These are phyloP conservation scores for Paratrypauchen microcephalus DNA, from an alignment of 2,797 vertebrate genomes.

Conservation along the genomic window DNA sequence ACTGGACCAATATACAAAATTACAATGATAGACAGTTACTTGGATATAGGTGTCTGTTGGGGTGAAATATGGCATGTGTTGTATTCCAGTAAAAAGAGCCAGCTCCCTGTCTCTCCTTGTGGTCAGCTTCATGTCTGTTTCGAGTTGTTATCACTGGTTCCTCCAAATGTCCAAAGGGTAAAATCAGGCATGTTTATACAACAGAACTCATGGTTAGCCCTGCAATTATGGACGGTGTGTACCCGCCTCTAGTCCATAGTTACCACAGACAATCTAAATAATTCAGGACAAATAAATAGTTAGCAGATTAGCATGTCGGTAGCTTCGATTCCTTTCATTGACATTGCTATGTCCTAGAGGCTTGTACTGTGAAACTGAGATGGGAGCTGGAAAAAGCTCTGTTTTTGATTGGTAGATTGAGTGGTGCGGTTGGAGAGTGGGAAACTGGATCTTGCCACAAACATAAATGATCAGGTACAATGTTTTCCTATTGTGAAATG, in stretches of 20 bases:
- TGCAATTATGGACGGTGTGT: not conserved
- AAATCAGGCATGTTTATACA: not conserved
- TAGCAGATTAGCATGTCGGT: not conserved
- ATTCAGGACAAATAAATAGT: not conserved
- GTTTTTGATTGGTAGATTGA: not conserved
- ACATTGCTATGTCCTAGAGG: not conserved
- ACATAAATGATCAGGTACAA: conserved; percentile 1
- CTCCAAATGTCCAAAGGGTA: not conserved
- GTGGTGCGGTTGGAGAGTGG: not conserved
- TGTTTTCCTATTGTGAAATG: not conserved
- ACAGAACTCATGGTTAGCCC: not conserved
- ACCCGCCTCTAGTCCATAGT: not conserved
- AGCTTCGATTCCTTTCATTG: not conserved
- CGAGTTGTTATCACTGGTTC: not conserved
- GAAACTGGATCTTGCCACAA: not conserved
- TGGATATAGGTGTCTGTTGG: not conserved
- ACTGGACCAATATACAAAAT: too few species aligned
- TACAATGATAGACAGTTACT: not conserved
- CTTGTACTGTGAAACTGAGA: not conserved
- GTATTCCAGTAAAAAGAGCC: not conserved
- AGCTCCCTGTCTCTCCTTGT: not conserved
- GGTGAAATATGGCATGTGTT: not conserved
- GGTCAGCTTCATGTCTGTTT: not conserved
- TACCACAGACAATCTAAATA: not conserved
- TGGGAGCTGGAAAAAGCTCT: not conserved